Evolutionary conservation across 2,113 vertebrate genomes (phyloP).

Genomic region (Ophthalmolycus amberensis): DNA sequence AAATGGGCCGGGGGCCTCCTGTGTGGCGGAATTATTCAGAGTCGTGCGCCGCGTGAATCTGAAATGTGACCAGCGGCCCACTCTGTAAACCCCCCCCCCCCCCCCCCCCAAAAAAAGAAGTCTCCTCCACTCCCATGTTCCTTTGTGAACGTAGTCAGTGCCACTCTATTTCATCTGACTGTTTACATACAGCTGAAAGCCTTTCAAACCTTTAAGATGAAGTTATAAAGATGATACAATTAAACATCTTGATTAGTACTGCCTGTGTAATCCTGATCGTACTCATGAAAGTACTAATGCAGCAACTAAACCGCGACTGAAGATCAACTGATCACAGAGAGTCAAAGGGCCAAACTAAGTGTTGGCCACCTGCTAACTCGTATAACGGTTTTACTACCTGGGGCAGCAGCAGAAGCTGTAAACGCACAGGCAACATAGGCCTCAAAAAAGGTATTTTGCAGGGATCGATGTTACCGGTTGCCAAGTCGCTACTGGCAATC

Average conservation of each 20-base stretch:
- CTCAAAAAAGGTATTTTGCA: neutral
- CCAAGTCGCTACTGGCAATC: too few species aligned
- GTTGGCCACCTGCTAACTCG: too few species aligned
- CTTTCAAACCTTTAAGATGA: neutral
- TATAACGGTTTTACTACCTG: too few species aligned
- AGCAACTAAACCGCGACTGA: neutral
- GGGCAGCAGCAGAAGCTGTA: too few species aligned
- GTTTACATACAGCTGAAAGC: slow-evolving; percentile 2
- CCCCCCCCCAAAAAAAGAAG: neutral
- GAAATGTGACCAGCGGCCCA: slow-evolving; percentile 39
- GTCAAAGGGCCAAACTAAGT: neutral
- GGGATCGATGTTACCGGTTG: too few species aligned
- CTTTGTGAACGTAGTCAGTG: slow-evolving; percentile 7
- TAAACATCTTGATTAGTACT: neutral
- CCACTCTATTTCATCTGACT: neutral
- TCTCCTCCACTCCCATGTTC: slow-evolving; percentile 6
- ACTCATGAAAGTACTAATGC: neutral
- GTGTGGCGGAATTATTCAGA: slow-evolving; percentile 59
- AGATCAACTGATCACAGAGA: neutral
- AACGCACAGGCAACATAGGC: neutral
- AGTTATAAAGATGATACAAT: neutral
- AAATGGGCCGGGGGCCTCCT: slow-evolving; percentile 57
- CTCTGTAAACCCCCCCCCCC: slow-evolving; percentile 7
- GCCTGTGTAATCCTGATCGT: neutral
- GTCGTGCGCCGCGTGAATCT: slow-evolving; percentile 22